Percentiles rank a stretch among this genome's conserved stretches.
phyloP scores from a whole-genome alignment of 2,888 invertebrate genomes.

The Mesorhabditis belari region DNA sequence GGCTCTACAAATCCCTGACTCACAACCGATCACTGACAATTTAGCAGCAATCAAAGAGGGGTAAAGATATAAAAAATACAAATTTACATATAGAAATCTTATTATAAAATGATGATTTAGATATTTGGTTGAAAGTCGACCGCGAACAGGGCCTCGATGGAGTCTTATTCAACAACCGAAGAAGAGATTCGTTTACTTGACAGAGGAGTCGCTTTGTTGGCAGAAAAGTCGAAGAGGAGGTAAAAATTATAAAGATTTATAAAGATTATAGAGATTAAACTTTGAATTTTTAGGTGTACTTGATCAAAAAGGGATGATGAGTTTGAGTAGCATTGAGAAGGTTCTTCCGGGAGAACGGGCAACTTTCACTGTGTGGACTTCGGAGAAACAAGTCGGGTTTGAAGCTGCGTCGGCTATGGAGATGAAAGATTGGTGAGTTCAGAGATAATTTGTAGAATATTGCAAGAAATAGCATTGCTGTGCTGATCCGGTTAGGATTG shows the following conservation, averaged over 20 bases:
- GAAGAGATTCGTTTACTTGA: constrained; percentile 33
- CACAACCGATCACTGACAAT: constrained; percentile 10
- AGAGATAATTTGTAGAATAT: no score
- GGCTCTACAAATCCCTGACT: constrained; percentile 10
- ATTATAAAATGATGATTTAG: constrained; percentile 5
- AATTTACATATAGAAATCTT: neutral
- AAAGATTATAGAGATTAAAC: neutral
- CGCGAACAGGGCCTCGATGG: constrained; percentile 11
- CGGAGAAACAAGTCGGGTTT: constrained; percentile 32
- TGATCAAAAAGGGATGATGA: constrained; percentile 27
- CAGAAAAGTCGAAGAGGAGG: constrained; percentile 34
- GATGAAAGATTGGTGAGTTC: constrained; percentile 46
- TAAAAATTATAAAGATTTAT: neutral
- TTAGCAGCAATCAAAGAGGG: constrained; percentile 27
- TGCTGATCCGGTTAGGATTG: no score
- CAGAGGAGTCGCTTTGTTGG: constrained; percentile 40
- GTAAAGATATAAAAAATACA: constrained; percentile 3
- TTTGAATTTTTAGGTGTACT: constrained; percentile 9
- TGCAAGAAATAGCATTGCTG: no score
- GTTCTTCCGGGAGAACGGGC: constrained; percentile 35
- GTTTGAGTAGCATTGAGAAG: constrained; percentile 26
- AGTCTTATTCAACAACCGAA: constrained; percentile 36
- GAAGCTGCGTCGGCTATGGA: constrained; percentile 39
- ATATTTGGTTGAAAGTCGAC: constrained; percentile 24
- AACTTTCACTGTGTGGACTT: constrained; percentile 32